phyloP scores from a whole-genome alignment of 92 coral and sea anemone genomes.

The Desmophyllum pertusum region DNA sequence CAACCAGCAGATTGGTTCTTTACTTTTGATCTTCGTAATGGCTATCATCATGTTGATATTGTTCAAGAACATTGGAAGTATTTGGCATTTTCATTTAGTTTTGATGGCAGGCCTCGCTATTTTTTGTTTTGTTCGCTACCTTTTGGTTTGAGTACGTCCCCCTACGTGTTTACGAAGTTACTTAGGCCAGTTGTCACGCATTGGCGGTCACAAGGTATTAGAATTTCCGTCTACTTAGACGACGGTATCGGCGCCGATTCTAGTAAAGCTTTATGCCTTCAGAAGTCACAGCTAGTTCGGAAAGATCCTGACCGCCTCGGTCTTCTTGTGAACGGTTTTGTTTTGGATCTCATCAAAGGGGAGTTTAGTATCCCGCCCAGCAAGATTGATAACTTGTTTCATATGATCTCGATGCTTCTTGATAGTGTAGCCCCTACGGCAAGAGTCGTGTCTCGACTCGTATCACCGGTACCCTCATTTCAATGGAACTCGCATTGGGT shows the following conservation, averaged over 20 bases:
- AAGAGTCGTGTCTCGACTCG: conserved; percentile 34
- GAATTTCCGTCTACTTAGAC: conserved; percentile 53
- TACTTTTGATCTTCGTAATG: conserved; percentile 54
- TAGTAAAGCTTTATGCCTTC: conserved; percentile 16
- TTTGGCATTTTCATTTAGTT: conserved; percentile 38
- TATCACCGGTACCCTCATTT: conserved; percentile 58
- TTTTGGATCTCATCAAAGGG: conserved; percentile 38
- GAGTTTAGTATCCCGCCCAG: conserved; percentile 34
- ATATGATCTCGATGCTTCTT: conserved; percentile 36
- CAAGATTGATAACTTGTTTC: conserved; percentile 40
- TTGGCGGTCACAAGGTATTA: conserved; percentile 45
- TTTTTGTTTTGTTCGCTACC: conserved; percentile 30
- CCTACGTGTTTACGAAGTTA: conserved; percentile 38
- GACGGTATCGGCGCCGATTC: conserved; percentile 59
- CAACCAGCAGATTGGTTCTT: conserved; percentile 52
- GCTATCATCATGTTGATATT: conserved; percentile 66
- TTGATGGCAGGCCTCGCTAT: conserved; percentile 32
- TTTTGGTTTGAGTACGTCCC: conserved; percentile 46
- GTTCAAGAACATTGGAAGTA: conserved; percentile 38
- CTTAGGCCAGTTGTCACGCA: conserved; percentile 40
- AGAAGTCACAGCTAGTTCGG: conserved; percentile 23
- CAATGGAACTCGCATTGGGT: conserved; percentile 63
- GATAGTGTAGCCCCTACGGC: conserved; percentile 36
- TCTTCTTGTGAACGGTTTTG: conserved; percentile 53
- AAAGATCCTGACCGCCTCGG: conserved; percentile 47